Conservation (phyloP, 2,888 invertebrate species). For the Malacosoma neustria region DNA sequence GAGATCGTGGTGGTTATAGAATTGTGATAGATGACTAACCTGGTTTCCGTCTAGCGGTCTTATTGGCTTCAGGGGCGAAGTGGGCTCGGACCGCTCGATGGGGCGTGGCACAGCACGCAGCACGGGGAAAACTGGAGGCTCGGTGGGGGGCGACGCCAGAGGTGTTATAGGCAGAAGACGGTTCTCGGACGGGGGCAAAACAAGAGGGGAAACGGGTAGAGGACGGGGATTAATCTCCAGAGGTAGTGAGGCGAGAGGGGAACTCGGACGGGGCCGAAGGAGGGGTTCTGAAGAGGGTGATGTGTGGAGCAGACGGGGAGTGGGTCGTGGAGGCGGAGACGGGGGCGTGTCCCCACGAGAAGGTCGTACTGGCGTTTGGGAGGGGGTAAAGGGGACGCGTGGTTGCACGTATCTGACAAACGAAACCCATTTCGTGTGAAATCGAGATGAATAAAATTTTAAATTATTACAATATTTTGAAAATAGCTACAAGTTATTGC, state of each 20-base stretch:
- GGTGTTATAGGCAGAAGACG: too few species aligned
- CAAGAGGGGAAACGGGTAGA: slow-evolving; percentile 6
- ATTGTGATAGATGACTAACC: too few species aligned
- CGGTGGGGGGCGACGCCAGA: slow-evolving; percentile 7
- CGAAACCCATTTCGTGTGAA: too few species aligned
- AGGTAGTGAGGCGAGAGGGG: slow-evolving; percentile 18
- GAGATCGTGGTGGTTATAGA: too few species aligned
- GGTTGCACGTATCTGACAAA: background rate
- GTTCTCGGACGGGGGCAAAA: slow-evolving; percentile 11
- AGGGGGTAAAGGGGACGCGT: background rate
- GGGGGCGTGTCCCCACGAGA: slow-evolving; percentile 11
- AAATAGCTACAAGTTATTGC: too few species aligned
- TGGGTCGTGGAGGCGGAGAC: slow-evolving; percentile 9
- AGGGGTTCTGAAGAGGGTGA: slow-evolving; percentile 5
- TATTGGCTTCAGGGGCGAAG: slow-evolving; percentile 25
- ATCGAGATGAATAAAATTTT: too few species aligned
- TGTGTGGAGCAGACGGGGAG: slow-evolving; percentile 6
- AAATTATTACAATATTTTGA: too few species aligned
- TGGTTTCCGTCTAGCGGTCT: slow-evolving; percentile 22
- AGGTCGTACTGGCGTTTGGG: slow-evolving; percentile 2
- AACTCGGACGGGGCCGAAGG: slow-evolving; percentile 7
- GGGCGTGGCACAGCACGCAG: slow-evolving; percentile 25
- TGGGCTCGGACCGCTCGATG: slow-evolving; percentile 12
- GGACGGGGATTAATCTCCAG: slow-evolving; percentile 5
- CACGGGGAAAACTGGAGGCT: slow-evolving; percentile 18